A percentile compares a stretch with the other conserved stretches of the same genome.
These are phyloP conservation scores for Zaprionus camerounensis DNA, from an alignment of 1,140 invertebrate genomes.

Conservation along the genomic window DNA sequence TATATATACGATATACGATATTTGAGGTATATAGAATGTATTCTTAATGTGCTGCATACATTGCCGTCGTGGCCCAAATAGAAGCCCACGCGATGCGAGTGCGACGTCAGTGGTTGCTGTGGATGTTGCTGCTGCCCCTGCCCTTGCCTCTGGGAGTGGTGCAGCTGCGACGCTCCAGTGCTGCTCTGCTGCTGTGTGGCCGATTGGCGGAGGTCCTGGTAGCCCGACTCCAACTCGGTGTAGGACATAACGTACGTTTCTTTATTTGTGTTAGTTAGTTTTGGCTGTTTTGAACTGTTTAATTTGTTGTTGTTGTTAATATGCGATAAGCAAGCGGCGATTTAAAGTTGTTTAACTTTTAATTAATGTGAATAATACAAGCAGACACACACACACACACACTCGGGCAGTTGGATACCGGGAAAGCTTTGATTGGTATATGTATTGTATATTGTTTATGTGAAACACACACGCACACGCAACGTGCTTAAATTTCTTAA, in stretches of 20 bases:
- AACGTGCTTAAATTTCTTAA: conserved; percentile 19
- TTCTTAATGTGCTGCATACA: conserved; percentile 72
- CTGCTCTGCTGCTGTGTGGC: conserved; percentile 44
- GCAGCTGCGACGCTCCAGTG: conserved; percentile 35
- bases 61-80: conserved; percentile 88
- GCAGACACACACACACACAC: conserved; percentile 15
- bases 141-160: conserved; percentile 40
- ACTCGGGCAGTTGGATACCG: conserved; percentile 18
- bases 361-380: conserved; percentile 4
- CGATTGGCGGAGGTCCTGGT: conserved; percentile 91
- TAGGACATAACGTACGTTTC: conserved; percentile 89
- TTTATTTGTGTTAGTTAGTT: conserved; percentile 11
- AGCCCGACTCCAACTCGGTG: conserved; percentile 94
- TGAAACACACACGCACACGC: conserved; percentile 10
- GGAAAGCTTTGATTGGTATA: neutral
- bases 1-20: neutral
- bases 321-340: conserved; percentile 36
- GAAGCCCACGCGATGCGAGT: conserved; percentile 86
- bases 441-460: conserved; percentile 1
- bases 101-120: conserved; percentile 87
- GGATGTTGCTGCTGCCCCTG: conserved; percentile 85
- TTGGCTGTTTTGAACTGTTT: conserved; percentile 13
- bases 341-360: neutral
- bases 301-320: conserved; percentile 11
- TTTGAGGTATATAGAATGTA: neutral